Evolutionary conservation across 2,888 invertebrate genomes (phyloP).

Genomic region (Cerceris rybyensis): DNA sequence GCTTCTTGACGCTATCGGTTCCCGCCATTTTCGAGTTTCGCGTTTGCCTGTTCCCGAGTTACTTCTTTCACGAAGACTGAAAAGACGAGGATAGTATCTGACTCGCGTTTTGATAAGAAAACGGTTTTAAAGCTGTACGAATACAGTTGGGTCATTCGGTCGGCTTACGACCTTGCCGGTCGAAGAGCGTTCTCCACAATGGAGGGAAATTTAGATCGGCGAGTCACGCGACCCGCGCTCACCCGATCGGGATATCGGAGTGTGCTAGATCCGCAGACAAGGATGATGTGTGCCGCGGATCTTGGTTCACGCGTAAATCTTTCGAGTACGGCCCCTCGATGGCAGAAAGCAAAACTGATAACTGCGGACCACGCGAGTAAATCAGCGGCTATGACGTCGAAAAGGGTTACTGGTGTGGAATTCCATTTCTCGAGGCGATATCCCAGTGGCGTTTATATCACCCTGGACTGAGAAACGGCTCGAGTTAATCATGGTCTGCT

Average conservation of each 20-base stretch:
- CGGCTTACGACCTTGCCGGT: slow-evolving; percentile 10
- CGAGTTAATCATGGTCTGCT: slow-evolving; percentile 52
- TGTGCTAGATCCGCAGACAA: slow-evolving; percentile 42
- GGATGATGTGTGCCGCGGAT: slow-evolving; percentile 40
- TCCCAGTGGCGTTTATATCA: slow-evolving; percentile 50
- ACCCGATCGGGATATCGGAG: slow-evolving; percentile 39
- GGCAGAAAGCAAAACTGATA: slow-evolving; percentile 56
- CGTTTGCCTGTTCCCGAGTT: slow-evolving; percentile 64
- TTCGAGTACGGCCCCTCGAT: slow-evolving; percentile 36
- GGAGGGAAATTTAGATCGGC: slow-evolving; percentile 40
- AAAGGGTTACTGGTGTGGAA: slow-evolving; percentile 62
- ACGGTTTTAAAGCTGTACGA: not conserved
- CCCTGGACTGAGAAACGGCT: slow-evolving; percentile 47
- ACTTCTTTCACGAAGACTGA: slow-evolving; percentile 43
- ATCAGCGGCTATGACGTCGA: slow-evolving; percentile 57
- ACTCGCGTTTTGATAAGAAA: slow-evolving; percentile 35
- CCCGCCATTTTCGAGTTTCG: slow-evolving; percentile 47
- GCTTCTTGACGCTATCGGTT: slow-evolving; percentile 40
- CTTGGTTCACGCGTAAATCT: slow-evolving; percentile 43
- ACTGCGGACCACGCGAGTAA: slow-evolving; percentile 53
- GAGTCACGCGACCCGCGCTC: slow-evolving; percentile 44
- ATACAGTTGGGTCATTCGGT: slow-evolving; percentile 13
- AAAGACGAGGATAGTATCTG: slow-evolving; percentile 13
- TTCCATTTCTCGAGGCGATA: slow-evolving; percentile 62
- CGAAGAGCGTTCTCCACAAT: slow-evolving; percentile 1